Conservation (phyloP, 2,113 vertebrate species). For the Neotragus moschatus region DNA sequence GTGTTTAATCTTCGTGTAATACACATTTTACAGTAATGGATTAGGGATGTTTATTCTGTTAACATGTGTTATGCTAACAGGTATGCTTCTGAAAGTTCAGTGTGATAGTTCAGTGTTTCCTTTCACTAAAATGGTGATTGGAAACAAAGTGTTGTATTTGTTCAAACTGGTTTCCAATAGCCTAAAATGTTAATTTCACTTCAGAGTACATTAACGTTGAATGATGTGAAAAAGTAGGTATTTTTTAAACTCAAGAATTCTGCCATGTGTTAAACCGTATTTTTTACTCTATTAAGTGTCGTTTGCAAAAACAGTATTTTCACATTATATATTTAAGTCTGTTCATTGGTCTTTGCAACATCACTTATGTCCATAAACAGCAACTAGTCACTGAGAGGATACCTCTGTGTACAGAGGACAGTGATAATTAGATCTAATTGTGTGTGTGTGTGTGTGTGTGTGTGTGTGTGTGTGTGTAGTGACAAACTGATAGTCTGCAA, state of each 20-base stretch:
- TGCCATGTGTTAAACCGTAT: neutral
- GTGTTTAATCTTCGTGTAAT: constrained; percentile 15
- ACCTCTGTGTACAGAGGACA: neutral
- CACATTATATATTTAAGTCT: neutral
- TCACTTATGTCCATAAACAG: neutral
- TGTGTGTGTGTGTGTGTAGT: neutral
- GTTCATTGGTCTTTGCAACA: neutral
- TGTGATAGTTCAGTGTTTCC: constrained; percentile 14
- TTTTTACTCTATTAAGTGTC: neutral
- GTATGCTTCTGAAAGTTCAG: neutral
- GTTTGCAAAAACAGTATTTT: neutral
- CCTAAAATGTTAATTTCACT: constrained; percentile 22
- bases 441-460: neutral
- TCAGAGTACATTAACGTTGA: neutral
- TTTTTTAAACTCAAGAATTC: constrained; percentile 33
- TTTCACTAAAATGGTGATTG: constrained; percentile 28
- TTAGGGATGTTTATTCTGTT: constrained; percentile 2
- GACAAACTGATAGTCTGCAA: neutral
- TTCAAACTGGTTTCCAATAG: neutral
- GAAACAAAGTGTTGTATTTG: neutral
- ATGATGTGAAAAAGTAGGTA: neutral
- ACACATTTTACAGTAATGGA: neutral
- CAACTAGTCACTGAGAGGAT: neutral
- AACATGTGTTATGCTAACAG: neutral
- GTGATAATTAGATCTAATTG: neutral